Evolutionary conservation across 1,140 invertebrate genomes (phyloP), one percentile per base, ranked within the genome.

Genomic region (Drosophila pachea): DNA sequence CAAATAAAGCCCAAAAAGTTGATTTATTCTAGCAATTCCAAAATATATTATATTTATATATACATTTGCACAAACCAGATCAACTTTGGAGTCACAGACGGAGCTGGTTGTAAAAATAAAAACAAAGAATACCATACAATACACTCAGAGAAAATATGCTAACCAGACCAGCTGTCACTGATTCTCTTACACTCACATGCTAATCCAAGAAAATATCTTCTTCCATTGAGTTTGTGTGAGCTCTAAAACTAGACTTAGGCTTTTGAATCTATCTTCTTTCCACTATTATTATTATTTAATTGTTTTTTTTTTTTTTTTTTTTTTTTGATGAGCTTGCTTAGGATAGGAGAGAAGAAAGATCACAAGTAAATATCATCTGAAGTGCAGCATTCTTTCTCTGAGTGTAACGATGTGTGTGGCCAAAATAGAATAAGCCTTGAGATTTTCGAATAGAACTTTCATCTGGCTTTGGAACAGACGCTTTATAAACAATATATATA

Each of bases 31-130:
- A 62, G 40, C 45, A 45, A 45, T 43, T 43, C 14, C 45, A 7
- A 31, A 59, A 29, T 42, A 54, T 29, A 50, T 32, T 16, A 62
- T 14, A 35, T n/a, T 11, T 38, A 38, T 38, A 38, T 43, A 43
- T 43, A 43, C 40, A 45, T 35, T 32, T 66, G 64, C 50, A 68
- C 50, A 68, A 66, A 50, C 63, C 66, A 67, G 29, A 67, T 60
- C 12, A 52, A 35, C 32, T 47, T 52, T 33, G 29, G 31, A 32
- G 31, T 49, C 32, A 50, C 32, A 50, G 35, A 47, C 6, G 22
- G 45, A 47, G 45, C 22, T 47, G 45, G 45, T 29, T 47, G 16
- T 47, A 47, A 47, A 38, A 29, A 47, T 14, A 47, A 22, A 29
- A 22, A 22, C 22, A 22, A 22, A 22, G 29, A 8, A 29, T 29